These are phyloP conservation scores for Typhlichthys eigenmanni DNA, from an alignment of 2,797 vertebrate genomes.

Conservation along the genomic window DNA sequence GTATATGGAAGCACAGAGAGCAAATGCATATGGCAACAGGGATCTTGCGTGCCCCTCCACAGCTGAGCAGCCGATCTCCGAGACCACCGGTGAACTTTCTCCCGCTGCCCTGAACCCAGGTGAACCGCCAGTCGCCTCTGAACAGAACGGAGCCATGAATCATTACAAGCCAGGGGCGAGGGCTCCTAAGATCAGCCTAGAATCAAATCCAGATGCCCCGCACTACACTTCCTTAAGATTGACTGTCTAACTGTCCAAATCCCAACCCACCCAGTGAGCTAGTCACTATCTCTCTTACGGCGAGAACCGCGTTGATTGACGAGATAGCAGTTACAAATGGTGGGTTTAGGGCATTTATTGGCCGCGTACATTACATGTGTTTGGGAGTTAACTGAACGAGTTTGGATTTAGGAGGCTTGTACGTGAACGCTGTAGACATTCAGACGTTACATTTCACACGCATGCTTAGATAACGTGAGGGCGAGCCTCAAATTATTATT, in stretches of 20 bases:
- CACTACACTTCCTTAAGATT: slow-evolving; percentile 48
- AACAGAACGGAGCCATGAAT: slow-evolving; percentile 67
- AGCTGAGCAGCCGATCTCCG: slow-evolving; percentile 45
- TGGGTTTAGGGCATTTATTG: slow-evolving; percentile 15
- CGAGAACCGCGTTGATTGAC: slow-evolving; percentile 14
- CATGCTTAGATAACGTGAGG: no score
- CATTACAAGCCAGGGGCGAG: slow-evolving; percentile 66
- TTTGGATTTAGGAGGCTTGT: no score
- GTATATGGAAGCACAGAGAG: not conserved
- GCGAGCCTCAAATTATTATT: no score
- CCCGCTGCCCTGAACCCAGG: slow-evolving; percentile 67
- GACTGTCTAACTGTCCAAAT: slow-evolving; percentile 43
- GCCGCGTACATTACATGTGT: not conserved
- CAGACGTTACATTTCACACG: no score
- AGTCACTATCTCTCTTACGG: slow-evolving; percentile 10
- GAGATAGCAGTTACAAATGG: slow-evolving; percentile 22
- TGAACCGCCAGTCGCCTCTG: slow-evolving; percentile 66
- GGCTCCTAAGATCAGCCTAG: slow-evolving; percentile 54
- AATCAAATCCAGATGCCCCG: slow-evolving; percentile 71
- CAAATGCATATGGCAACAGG: no score
- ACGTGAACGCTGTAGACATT: no score
- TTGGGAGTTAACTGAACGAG: not conserved
- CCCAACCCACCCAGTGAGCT: slow-evolving; percentile 2
- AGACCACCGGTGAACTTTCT: slow-evolving; percentile 54
- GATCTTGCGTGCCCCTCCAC: not conserved